phyloP scores from a whole-genome alignment of 2,113 vertebrate genomes.

The Myotis lucifugus region DNA sequence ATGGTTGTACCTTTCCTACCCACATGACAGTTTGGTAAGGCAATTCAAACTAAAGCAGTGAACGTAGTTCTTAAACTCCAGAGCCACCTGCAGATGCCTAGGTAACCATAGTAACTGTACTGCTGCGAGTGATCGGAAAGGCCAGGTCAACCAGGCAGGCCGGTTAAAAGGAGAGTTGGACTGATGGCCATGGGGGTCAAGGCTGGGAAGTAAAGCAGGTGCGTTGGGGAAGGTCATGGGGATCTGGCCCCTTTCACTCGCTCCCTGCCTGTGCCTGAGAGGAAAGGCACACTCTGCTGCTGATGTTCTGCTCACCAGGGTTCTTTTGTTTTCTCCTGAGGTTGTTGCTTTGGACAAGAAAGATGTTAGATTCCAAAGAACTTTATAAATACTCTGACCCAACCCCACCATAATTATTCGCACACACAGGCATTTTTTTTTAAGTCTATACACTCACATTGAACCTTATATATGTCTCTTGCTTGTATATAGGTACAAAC shows the following conservation, averaged over 20 bases:
- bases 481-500: not conserved
- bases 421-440: not conserved
- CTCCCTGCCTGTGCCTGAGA: not conserved
- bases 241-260: not conserved
- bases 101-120: not conserved
- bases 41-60: not conserved
- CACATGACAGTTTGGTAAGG: not conserved
- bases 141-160: not conserved
- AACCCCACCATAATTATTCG: not conserved
- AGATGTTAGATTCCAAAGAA: not conserved
- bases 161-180: not conserved
- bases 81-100: not conserved
- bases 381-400: not conserved
- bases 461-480: not conserved
- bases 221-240: not conserved
- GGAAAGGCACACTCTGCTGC: not conserved
- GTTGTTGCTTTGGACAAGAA: not conserved
- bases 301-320: not conserved
- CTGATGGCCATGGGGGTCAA: not conserved
- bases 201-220: not conserved
- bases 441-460: not conserved
- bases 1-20: not conserved
- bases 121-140: not conserved
- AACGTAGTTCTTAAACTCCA: not conserved
- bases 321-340: conserved; percentile 5